phyloP scores from a whole-genome alignment of 2,113 vertebrate species.

The Pterocles gutturalis region DNA sequence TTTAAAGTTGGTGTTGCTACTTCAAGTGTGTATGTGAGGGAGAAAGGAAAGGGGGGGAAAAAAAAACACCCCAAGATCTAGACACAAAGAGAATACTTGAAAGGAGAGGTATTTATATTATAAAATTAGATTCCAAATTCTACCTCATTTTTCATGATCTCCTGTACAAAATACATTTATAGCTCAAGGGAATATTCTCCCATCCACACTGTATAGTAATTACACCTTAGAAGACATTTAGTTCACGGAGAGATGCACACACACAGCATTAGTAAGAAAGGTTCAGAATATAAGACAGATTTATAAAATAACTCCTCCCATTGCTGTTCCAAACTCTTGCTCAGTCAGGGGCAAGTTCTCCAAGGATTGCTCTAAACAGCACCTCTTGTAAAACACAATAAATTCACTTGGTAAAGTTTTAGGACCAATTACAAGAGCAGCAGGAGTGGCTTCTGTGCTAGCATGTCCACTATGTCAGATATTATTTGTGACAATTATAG shows the following conservation, averaged over 20 bases:
- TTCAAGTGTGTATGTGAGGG: neutral
- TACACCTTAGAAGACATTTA: constrained; percentile 2
- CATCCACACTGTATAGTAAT: neutral
- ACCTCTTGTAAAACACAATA: neutral
- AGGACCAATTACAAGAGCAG: neutral
- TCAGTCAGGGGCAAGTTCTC: neutral
- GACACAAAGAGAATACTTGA: constrained; percentile 20
- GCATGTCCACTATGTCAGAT: neutral
- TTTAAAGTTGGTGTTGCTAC: neutral
- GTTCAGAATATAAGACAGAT: neutral
- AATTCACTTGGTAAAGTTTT: neutral
- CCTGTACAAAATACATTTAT: constrained; percentile 50
- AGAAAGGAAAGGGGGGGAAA: neutral
- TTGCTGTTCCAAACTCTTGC: neutral
- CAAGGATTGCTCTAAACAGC: neutral
- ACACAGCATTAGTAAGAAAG: neutral
- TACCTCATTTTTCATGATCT: constrained; percentile 13
- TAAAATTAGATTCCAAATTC: constrained; percentile 66
- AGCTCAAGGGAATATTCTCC: neutral
- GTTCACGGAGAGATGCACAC: neutral
- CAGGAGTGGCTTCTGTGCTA: neutral
- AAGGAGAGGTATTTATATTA: constrained; percentile 79
- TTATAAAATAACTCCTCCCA: neutral
- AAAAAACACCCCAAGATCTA: neutral
- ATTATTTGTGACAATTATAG: neutral